Evolutionary conservation across 1,140 invertebrate genomes (phyloP), one percentile per base, ranked within the genome.

Genomic region (Bacillus rossius): DNA sequence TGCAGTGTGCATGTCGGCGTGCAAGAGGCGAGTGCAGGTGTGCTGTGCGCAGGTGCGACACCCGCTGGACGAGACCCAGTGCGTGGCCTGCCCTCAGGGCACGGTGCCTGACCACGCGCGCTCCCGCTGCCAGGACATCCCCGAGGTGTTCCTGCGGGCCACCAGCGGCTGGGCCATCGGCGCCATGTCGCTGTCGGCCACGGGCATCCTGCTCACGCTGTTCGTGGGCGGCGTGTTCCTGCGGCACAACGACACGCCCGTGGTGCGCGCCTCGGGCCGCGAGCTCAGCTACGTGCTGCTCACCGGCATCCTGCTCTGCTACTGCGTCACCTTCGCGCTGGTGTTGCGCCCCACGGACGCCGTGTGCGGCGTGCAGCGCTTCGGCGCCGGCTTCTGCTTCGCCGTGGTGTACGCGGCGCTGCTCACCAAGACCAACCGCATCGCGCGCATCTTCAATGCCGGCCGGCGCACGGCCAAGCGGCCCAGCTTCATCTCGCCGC

Each of bases 401-500:
- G 90, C 92, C 0, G 86, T 95, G 1, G 89, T 96, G 10, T 96
- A 96, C 73, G 90, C 90, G 0, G 91, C 94, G 3, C 75, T 97
- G 0, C 74, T 96, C 17, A 95, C 92, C 2, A 95, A 96, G 75
- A 96, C 93, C 3, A 95, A 94, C 76, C 79, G 92, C 26, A 96
- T 96, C 60, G 84, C 90, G 2, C 77, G 94, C 16, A 96, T 97
- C 64, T 96, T 97, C 75, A 88, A 90, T 62, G 89, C 89, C 3
- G 88, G 92, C 55, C 91, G 91, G 68, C 84, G 87, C 59, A 93
- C 92, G 10, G 91, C 92, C 0, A 88, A 90, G 68, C 75, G 93
- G 60, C 94, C 94, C 4, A 88, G 85, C 16, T 92, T 96, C 70
- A 97, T 97, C 63, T 95, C 93, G 34, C 94, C 95, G 1, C 85